A percentile compares a stretch with the other conserved stretches of the same genome.
Conservation (phyloP, 2,888 invertebrate species). For the Heliconius ismenius region DNA sequence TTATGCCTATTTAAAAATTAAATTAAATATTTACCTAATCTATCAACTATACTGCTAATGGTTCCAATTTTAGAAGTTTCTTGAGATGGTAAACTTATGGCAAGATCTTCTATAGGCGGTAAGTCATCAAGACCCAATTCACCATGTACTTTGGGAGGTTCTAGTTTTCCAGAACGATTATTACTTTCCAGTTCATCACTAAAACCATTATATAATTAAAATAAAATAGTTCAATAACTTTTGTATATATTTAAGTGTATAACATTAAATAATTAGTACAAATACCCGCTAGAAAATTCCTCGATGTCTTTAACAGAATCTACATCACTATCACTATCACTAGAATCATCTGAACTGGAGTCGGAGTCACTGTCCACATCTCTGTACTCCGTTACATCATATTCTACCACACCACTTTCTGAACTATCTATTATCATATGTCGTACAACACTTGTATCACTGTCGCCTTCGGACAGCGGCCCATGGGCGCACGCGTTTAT, state of each 20-base stretch:
- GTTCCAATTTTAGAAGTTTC: constrained; percentile 88
- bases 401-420: constrained; percentile 72
- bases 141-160: constrained; percentile 72
- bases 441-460: constrained; percentile 63
- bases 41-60: constrained; percentile 86
- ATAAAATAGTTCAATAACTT: background rate
- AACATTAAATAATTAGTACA: background rate
- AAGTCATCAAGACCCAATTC: constrained; percentile 86
- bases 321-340: constrained; percentile 73
- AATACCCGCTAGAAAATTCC: constrained; percentile 70
- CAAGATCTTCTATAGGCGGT: constrained; percentile 90
- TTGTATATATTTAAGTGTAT: background rate
- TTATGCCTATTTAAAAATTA: background rate
- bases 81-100: constrained; percentile 88
- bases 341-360: constrained; percentile 63
- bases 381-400: constrained; percentile 74
- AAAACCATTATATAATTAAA: constrained; percentile 32
- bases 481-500: constrained; percentile 79
- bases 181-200: constrained; percentile 65
- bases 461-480: constrained; percentile 62
- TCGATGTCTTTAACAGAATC: constrained; percentile 75
- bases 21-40: constrained; percentile 81
- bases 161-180: constrained; percentile 54
- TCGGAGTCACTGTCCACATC: constrained; percentile 68
- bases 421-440: constrained; percentile 76